Evolutionary conservation across 2,888 invertebrate genomes (phyloP), one percentile per base, ranked within the genome.

Genomic region (Metacarcinus magister): DNA sequence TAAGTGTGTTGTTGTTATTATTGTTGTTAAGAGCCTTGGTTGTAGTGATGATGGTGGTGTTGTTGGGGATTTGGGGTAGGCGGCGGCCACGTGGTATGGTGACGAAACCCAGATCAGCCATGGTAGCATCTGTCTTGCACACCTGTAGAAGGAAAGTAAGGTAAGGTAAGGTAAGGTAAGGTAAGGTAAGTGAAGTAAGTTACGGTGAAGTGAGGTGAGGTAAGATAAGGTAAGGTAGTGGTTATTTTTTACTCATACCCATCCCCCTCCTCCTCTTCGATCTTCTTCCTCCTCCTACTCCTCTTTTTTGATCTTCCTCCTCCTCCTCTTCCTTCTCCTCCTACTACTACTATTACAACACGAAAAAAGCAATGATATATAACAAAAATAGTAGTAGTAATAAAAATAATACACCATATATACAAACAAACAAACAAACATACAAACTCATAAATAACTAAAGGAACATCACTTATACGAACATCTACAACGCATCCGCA

Each of bases 41-140:
- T 32, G 89, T 60, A 43, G 82, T 91, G 67, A 19, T 91, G 43
- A 91, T 92, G 67, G 48, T 54, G 95, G 2, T 92, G 90, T 23
- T 23, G 60, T 16, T 32, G 39, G 92, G 75, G 48, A 54, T 67
- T 28, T 82, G 75, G 16, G 95, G 95, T 1, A 96, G 95, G 46
- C 95, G 89, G 13, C 67, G 92, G 13, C 96, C 96, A 4, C 96
- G 96, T 43, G 95, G 92, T 23, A 95, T 92, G 16, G 96, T 96
- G n/a, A 75, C 82, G 43, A 91, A 96, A 19, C 96, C 94, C 43
- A 94, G 43, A 4, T 96, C 96, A 16, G 95, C 67, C 96, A 96
- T 96, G 8, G 82, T 2, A 32, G 32, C 32, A 32, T 82, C 5
- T 7, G 82, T 82, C 32, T 32, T 16, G 82, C 23, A 32, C 28